Conservation (phyloP, 2,113 vertebrate genomes). For the Callorhinus ursinus region DNA sequence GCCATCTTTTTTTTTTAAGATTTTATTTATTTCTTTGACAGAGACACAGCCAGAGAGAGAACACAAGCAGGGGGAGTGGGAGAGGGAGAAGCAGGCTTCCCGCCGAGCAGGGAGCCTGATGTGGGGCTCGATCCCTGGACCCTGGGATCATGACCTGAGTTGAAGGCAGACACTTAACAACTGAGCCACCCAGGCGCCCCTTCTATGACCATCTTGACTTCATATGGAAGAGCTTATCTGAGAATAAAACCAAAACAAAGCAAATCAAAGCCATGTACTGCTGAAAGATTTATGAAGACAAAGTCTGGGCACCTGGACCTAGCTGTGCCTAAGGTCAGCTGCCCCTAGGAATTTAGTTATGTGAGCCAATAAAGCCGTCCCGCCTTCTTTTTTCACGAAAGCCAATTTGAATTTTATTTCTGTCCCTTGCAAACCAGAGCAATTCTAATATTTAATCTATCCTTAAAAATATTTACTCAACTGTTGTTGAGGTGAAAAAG, state of each 20-base stretch:
- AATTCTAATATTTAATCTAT: not conserved
- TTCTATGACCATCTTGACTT: not conserved
- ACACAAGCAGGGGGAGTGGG: too few relatives aligned
- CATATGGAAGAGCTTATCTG: not conserved
- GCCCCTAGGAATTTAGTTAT: not conserved
- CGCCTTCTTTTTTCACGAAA: not conserved
- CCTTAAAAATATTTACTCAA: not conserved
- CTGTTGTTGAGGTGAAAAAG: not conserved
- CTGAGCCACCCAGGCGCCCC: too few relatives aligned
- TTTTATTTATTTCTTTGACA: too few relatives aligned
- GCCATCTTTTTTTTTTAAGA: not conserved
- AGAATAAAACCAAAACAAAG: not conserved
- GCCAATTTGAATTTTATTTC: not conserved
- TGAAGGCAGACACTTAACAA: too few relatives aligned
- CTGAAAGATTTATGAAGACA: not conserved
- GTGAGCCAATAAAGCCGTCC: not conserved
- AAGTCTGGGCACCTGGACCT: not conserved
- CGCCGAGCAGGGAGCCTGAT: too few relatives aligned
- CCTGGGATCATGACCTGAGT: too few relatives aligned
- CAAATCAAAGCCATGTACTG: not conserved
- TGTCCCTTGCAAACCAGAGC: not conserved
- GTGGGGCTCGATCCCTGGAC: too few relatives aligned
- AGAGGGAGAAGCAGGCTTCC: too few relatives aligned
- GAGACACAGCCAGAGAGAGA: too few relatives aligned
- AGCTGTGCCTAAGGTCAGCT: not conserved